Base-by-base conservation (phyloP, 2,888 invertebrate species). In the Punctoribates punctum region DNA sequence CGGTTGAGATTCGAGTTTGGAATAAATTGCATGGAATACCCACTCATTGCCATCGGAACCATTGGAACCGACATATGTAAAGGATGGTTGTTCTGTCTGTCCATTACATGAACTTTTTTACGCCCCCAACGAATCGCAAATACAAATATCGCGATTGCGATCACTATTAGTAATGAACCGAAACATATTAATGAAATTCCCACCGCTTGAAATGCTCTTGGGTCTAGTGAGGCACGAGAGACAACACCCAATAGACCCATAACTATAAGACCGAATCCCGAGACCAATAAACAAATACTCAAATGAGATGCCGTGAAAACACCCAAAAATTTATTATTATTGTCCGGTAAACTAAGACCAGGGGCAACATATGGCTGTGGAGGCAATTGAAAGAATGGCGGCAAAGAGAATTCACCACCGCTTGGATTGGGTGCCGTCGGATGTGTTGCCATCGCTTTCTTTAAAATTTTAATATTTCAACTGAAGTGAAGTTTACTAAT, bases 231-330 rank as follows among this genome's bases (percentile, higher is more conserved):
- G 48, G 72, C 72, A 8, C 72, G 20, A 0, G 72, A 38, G 15
- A 73, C 57, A 11, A 73, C 60, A 23, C 73, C 60, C 15, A 73
- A 60, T 27, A 73, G 51, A 51, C 73, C 73, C 48, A 25, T 73
- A n/a, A 73, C 73, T 60, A 73, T 38, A n/a, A 73, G 23, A 17
- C 73, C 73, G 15, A 73, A 73, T 20, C 73, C 73, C 4, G 73
- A 25, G 6, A 73, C 23, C 20, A 73, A 60, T 60, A 73, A 29
- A 25, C 73, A 73, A 17, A 73, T 25, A 42, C 57, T 60, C 9
- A 54, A 11, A 73, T 73, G 73, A 17, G 73, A 38, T 38, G 73
- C 73, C 4, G 73, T 73, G 29, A 73, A 73, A 0, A 73, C 54
- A 23, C 73, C 73, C 51, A 73, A 34, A 29, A 73, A 73, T 72